These are phyloP conservation scores for Phodopus roborovskii DNA, from an alignment of 2,113 vertebrate species.

Conservation along the genomic window DNA sequence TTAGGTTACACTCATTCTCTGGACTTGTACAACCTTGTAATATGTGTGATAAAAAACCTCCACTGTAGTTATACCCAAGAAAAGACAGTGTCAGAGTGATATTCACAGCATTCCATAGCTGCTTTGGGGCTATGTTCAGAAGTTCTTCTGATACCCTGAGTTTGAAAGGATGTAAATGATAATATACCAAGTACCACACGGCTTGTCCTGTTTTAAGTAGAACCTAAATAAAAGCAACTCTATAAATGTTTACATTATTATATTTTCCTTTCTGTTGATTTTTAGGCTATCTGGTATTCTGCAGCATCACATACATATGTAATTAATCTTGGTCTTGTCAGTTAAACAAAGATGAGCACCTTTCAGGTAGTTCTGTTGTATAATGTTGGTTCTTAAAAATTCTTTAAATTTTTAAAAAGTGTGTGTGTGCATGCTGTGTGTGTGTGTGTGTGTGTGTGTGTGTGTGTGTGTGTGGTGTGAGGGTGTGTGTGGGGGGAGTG, in stretches of 20 bases:
- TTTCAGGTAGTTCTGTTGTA: background rate
- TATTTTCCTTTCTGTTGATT: background rate
- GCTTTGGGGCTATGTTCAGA: background rate
- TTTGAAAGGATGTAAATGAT: background rate
- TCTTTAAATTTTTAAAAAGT: background rate
- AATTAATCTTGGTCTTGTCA: background rate
- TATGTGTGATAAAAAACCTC: slow-evolving; percentile 20
- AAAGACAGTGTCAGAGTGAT: background rate
- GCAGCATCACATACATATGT: background rate
- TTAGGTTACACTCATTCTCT: slow-evolving; percentile 30
- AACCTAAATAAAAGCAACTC: slow-evolving; percentile 17
- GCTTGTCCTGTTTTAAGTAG: slow-evolving; percentile 15
- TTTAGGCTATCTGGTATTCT: background rate
- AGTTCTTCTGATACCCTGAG: background rate
- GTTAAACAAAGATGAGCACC: background rate
- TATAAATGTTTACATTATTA: background rate
- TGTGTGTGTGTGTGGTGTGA: background rate
- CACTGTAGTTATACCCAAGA: background rate
- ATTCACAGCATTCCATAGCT: background rate
- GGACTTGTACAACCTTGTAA: slow-evolving; percentile 16
- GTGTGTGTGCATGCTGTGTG: background rate
- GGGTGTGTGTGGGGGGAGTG: background rate
- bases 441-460: background rate
- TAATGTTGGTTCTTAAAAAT: background rate
- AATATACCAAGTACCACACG: background rate